Conservation (phyloP, 1,140 invertebrate genomes). For the Thaumetopoea pityocampa region DNA sequence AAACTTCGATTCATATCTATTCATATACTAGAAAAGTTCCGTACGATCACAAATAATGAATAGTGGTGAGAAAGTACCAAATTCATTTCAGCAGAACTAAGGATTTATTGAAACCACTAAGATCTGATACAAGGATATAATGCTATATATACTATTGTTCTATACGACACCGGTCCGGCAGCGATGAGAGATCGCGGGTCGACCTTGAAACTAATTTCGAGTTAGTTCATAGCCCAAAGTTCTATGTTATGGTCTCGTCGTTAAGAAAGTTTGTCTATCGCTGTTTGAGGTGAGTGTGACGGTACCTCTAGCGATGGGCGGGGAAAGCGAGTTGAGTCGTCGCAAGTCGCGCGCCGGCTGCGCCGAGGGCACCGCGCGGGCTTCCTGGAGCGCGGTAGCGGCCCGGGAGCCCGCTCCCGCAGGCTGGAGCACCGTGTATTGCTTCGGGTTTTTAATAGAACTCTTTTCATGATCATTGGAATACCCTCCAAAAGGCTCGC, state of each 20-base stretch:
- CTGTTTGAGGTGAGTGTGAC: slow-evolving; percentile 37
- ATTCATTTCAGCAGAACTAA: too few relatives aligned
- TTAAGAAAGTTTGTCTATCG: slow-evolving; percentile 63
- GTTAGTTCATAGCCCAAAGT: slow-evolving; percentile 52
- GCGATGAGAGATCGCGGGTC: slow-evolving; percentile 35
- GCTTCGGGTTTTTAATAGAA: slow-evolving; percentile 73
- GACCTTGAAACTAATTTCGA: slow-evolving; percentile 69
- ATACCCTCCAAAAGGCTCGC: slow-evolving; percentile 60
- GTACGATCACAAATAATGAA: slow-evolving; percentile 22
- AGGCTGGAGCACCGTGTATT: slow-evolving; percentile 90
- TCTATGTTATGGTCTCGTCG: slow-evolving; percentile 50
- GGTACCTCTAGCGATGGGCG: slow-evolving; percentile 84
- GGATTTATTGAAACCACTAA: slow-evolving; percentile 10
- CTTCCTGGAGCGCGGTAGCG: slow-evolving; percentile 86
- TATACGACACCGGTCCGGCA: slow-evolving; percentile 10
- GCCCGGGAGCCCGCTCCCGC: slow-evolving; percentile 85
- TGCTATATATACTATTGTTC: slow-evolving; percentile 9
- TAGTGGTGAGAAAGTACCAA: slow-evolving; percentile 3
- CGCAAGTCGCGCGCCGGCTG: slow-evolving; percentile 66
- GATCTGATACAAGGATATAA: slow-evolving; percentile 4
- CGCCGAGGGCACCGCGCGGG: slow-evolving; percentile 79
- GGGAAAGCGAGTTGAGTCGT: slow-evolving; percentile 79
- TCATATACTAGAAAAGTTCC: slow-evolving; percentile 7
- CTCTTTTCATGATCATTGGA: slow-evolving; percentile 61
- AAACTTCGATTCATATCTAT: slow-evolving; percentile 13